Evolutionary conservation across 2,888 invertebrate genomes (phyloP).

Genomic region (Melanchra persicariae): DNA sequence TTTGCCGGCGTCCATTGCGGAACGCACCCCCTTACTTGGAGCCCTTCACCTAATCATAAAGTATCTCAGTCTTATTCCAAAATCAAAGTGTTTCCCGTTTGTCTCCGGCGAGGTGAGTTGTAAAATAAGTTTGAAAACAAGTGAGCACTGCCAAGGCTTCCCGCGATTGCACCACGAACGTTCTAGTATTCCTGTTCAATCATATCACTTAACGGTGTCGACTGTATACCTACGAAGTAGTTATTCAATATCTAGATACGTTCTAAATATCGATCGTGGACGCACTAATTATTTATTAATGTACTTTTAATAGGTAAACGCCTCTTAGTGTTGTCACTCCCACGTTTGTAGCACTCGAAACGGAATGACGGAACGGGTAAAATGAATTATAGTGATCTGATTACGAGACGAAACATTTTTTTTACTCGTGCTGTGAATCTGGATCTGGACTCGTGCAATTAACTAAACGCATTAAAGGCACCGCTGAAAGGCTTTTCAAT

Average conservation of each 20-base stretch:
- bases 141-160: constrained; percentile 79
- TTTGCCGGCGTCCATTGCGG: constrained; percentile 84
- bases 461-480: constrained; percentile 34
- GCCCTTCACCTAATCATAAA: constrained; percentile 56
- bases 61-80: constrained; percentile 54
- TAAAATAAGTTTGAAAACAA: constrained; percentile 48
- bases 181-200: constrained; percentile 79
- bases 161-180: constrained; percentile 72
- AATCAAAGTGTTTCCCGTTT: constrained; percentile 66
- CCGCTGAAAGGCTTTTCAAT: constrained; percentile 39
- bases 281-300: constrained; percentile 67
- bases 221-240: constrained; percentile 71
- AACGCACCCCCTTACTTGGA: constrained; percentile 76
- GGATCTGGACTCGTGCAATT: constrained; percentile 18
- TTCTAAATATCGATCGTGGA: constrained; percentile 80
- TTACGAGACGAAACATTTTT: constrained; percentile 36
- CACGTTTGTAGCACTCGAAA: constrained; percentile 34
- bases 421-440: constrained; percentile 37
- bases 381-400: constrained; percentile 49
- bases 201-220: constrained; percentile 72
- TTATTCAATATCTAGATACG: constrained; percentile 63
- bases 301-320: constrained; percentile 51
- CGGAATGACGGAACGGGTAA: constrained; percentile 21
- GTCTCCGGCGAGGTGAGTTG: constrained; percentile 75
- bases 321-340: constrained; percentile 51